Percentiles rank a stretch among this genome's conserved stretches.
These are phyloP conservation scores for Bombylius major DNA, from an alignment of 2,888 invertebrate genomes.

Conservation along the genomic window DNA sequence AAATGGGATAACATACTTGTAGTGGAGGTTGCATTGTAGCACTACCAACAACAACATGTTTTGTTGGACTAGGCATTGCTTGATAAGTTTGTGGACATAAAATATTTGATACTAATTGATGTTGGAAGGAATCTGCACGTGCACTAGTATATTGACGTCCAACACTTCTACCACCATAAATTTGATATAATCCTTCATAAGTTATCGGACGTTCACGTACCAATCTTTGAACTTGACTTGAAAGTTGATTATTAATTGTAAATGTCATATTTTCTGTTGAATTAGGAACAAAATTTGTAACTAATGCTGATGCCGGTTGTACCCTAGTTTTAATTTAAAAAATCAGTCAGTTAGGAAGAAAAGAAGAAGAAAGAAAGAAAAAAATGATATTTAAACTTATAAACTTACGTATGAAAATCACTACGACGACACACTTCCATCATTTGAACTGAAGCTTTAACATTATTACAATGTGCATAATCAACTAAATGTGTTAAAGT, in stretches of 20 bases:
- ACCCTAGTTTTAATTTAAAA: conserved; percentile 21
- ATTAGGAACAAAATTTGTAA: conserved; percentile 64
- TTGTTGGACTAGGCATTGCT: conserved; percentile 55
- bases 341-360: no score
- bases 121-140: conserved; percentile 74
- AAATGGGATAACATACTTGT: conserved; percentile 24
- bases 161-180: conserved; percentile 53
- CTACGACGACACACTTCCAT: conserved; percentile 71
- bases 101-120: conserved; percentile 87
- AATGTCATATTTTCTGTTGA: conserved; percentile 78
- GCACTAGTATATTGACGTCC: conserved; percentile 55
- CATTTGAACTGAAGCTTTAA: conserved; percentile 94
- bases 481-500: conserved; percentile 86
- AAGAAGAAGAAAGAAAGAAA: no score
- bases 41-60: conserved; percentile 43
- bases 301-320: conserved; percentile 47
- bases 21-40: conserved; percentile 38
- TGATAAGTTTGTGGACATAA: conserved; percentile 84
- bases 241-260: conserved; percentile 82
- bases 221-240: conserved; percentile 58
- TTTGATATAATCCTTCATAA: conserved; percentile 54
- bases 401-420: conserved; percentile 37
- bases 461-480: conserved; percentile 93
- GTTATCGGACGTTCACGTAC: conserved; percentile 61
- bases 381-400: not conserved